Base-by-base conservation (phyloP, 2,888 invertebrate species). In the Eueremaeus valkanovi region DNA sequence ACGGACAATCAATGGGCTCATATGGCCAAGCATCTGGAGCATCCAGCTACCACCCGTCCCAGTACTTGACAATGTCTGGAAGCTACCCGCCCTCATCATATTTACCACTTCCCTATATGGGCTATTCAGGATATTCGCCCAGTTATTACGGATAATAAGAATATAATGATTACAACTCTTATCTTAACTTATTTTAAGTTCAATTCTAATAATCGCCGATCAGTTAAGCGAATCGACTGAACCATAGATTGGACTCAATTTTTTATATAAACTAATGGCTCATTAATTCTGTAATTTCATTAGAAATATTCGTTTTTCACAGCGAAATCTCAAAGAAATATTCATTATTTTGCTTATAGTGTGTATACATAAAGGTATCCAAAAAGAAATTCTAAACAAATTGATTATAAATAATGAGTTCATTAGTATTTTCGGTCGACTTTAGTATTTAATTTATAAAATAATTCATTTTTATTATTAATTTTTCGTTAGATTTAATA, bases 91-190 rank as follows among this genome's bases (percentile, higher is more conserved):
- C 29, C n/a, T 63, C 63, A n/a, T 3, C 63, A 13, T 63, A 63
- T n/a, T 11, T n/a, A 11, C 63, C 63, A 2, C 13, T 63, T 3
- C 63, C 63, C 2, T 63, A 63, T 18, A 63, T 63, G 63, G 63
- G 16, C 2, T 63, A 63, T 33, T 31, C 31, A 9, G 63, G 63
- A 3, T 63, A 63, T 27, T 31, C 31, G 6, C 63, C 63, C 5
- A 18, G 5, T 33, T 63, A 63, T 63, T 63, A 63, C 18, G 63
- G 63, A 63, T 63, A 63, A 63, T 9, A 55, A 24, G 9, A 24
- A 9, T 3, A 27, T 3, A 55, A 55, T 6, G 13, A 55, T 55
- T 24, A 27, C 3, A 24, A 24, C 27, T 55, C 27, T 9, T 55
- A 24, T 55, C 55, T 55, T 55, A 55, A 21, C 27, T 27, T 24